Evolutionary conservation across 2,888 invertebrate genomes (phyloP).

Genomic region (Temnothorax rugatulus): DNA sequence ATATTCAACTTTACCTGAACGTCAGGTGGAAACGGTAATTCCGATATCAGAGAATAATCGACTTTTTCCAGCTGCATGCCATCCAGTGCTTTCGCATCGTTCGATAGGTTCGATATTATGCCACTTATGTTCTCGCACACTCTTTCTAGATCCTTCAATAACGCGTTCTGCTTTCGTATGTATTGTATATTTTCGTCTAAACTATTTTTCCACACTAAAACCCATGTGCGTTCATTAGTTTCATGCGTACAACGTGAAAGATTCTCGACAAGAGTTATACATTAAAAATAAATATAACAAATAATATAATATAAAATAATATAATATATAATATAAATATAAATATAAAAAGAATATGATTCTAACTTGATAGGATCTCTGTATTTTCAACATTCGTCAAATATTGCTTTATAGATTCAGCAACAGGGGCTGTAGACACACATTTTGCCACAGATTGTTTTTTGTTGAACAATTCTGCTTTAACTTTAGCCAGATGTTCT

Average conservation of each 20-base stretch:
- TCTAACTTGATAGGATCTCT: slow-evolving; percentile 77
- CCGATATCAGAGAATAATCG: slow-evolving; percentile 70
- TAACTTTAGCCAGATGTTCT: slow-evolving; percentile 66
- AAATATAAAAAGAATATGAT: too few relatives aligned
- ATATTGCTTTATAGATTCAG: slow-evolving; percentile 72
- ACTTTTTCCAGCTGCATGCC: slow-evolving; percentile 73
- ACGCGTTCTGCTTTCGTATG: slow-evolving; percentile 64
- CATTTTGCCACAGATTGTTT: slow-evolving; percentile 69
- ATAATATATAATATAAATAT: too few relatives aligned
- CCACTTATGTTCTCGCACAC: slow-evolving; percentile 69
- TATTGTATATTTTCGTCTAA: slow-evolving; percentile 63
- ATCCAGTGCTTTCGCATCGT: slow-evolving; percentile 74
- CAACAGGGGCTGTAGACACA: slow-evolving; percentile 73
- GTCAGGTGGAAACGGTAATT: slow-evolving; percentile 75
- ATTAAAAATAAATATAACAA: neutral
- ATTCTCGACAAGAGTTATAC: slow-evolving; percentile 6
- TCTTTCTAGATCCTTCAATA: slow-evolving; percentile 69
- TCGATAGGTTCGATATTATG: slow-evolving; percentile 73
- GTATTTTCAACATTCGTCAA: slow-evolving; percentile 76
- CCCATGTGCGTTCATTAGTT: slow-evolving; percentile 39
- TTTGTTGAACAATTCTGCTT: slow-evolving; percentile 74
- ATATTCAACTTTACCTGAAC: slow-evolving; percentile 72
- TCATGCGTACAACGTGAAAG: slow-evolving; percentile 31
- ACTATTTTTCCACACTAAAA: slow-evolving; percentile 78
- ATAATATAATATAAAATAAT: too few relatives aligned